Evolutionary conservation across 1,140 invertebrate species (phyloP).

Genomic region (Panagrolaimus sp.): DNA sequence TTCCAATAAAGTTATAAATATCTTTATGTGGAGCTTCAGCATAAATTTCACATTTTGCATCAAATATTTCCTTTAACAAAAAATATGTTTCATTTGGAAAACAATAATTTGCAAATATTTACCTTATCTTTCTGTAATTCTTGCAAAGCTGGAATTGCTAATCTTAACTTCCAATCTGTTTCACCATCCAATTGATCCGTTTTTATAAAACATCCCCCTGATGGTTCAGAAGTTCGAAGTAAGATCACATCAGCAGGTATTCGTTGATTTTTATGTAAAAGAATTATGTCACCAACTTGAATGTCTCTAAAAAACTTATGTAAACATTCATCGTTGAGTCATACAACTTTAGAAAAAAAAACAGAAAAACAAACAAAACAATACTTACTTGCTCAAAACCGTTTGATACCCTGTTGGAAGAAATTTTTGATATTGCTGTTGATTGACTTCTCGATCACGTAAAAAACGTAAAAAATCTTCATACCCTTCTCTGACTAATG

Average conservation of each 20-base stretch:
- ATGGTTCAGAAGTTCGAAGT: constrained; percentile 83
- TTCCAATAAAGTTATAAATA: constrained; percentile 95
- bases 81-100: neutral
- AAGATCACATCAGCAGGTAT: constrained; percentile 94
- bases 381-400: constrained; percentile 61
- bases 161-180: constrained; percentile 95
- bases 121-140: constrained; percentile 72
- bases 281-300: constrained; percentile 54
- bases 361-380: too few species aligned
- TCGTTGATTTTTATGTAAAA: constrained; percentile 70
- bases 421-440: constrained; percentile 69
- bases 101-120: neutral
- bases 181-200: constrained; percentile 98
- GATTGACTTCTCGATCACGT: constrained; percentile 89
- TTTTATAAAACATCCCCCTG: constrained; percentile 87
- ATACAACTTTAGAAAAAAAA: too few species aligned
- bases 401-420: constrained; percentile 65
- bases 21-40: constrained; percentile 95
- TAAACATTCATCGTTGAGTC: constrained; percentile 11
- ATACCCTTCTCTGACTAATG: constrained; percentile 86
- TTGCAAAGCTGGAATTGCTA: constrained; percentile 86
- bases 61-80: constrained; percentile 69
- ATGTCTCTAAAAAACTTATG: constrained; percentile 44
- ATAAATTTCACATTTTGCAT: constrained; percentile 79
- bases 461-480: constrained; percentile 87